A percentile compares a stretch with the other conserved stretches of the same genome.
Evolutionary conservation across 1,140 invertebrate species (phyloP).

Genomic region (Plutomurus gul): DNA sequence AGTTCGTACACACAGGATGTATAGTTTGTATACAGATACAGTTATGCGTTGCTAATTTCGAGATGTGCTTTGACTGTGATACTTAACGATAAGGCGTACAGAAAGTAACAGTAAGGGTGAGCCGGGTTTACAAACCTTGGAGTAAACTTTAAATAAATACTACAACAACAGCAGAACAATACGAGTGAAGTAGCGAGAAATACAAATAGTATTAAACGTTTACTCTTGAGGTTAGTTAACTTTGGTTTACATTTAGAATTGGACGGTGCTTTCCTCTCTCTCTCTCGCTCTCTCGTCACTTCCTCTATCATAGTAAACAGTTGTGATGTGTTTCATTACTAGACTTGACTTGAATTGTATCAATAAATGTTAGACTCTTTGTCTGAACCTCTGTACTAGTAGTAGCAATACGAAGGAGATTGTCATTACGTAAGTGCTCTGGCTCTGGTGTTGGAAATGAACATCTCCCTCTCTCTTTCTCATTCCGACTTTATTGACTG

Average conservation of each 20-base stretch:
- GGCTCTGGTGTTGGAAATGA: too few relatives aligned
- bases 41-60: too few relatives aligned
- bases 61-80: too few relatives aligned
- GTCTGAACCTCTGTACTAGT: not conserved
- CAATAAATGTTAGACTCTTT: slow-evolving; percentile 9
- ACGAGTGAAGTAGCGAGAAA: not conserved
- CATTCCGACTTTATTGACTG: not conserved
- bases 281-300: not conserved
- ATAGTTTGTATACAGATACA: not conserved
- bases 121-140: not conserved
- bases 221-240: slow-evolving; percentile 6
- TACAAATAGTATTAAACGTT: slow-evolving; percentile 11
- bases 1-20: not conserved
- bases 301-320: not conserved
- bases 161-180: not conserved
- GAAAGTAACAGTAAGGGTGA: not conserved
- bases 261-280: not conserved
- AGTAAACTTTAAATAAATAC: not conserved
- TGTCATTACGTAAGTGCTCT: too few relatives aligned
- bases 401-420: not conserved
- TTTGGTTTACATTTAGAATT: slow-evolving; percentile 28
- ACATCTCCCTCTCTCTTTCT: not conserved
- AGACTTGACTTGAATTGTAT: not conserved
- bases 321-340: not conserved
- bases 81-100: too few relatives aligned